Percentiles rank a stretch among this genome's conserved stretches.
phyloP scores from a whole-genome alignment of 2,797 vertebrate genomes.

The Trachops cirrhosus region DNA sequence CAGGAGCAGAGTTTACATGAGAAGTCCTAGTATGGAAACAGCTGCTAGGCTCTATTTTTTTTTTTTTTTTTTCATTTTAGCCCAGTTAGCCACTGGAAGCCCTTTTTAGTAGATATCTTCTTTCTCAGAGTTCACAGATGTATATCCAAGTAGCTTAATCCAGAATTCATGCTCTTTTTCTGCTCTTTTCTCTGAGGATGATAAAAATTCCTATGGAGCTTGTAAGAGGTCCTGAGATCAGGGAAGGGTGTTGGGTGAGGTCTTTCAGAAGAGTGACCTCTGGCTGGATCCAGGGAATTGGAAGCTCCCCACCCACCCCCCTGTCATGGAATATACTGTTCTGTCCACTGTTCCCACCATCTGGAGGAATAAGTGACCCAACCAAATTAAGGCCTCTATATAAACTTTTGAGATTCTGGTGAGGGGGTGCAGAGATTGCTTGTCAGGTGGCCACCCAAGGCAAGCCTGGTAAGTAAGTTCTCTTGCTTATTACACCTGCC shows the following conservation, averaged over 20 bases:
- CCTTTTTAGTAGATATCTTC: neutral
- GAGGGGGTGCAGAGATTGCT: neutral
- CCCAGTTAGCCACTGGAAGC: neutral
- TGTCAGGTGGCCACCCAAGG: fast-evolving
- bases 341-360: neutral
- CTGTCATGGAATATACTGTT: neutral
- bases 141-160: neutral
- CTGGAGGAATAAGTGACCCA: neutral
- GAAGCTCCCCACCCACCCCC: neutral
- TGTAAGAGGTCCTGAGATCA: neutral
- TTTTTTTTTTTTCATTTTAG: neutral
- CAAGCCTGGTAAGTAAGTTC: neutral
- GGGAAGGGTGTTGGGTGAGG: neutral
- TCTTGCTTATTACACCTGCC: neutral
- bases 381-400: neutral
- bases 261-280: neutral
- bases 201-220: neutral
- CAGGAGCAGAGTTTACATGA: neutral
- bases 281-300: neutral
- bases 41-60: neutral
- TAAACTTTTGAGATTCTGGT: neutral
- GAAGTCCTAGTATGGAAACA: neutral
- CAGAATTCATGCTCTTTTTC: neutral
- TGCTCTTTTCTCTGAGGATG: neutral
- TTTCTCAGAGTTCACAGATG: neutral